Conservation (phyloP, 2,797 vertebrate species). For the Bradypodion ventrale region DNA sequence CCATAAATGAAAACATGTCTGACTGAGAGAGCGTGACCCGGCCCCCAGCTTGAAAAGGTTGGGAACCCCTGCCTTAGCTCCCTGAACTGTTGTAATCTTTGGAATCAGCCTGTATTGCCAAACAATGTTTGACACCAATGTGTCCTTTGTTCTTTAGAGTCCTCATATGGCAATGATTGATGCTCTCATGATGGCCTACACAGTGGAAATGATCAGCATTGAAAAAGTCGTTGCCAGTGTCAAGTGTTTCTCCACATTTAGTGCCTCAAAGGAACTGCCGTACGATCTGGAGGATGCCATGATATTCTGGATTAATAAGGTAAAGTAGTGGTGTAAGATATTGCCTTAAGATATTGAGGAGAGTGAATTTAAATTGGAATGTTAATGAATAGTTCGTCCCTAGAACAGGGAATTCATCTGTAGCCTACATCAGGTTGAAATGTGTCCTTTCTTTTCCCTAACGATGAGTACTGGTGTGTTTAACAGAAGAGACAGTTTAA, state of each 20-base stretch:
- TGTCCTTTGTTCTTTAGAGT: slow-evolving; percentile 76
- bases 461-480: not conserved
- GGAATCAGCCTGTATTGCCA: not conserved
- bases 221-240: slow-evolving; percentile 97
- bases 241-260: slow-evolving; percentile 97
- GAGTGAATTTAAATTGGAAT: not conserved
- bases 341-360: not conserved
- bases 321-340: slow-evolving; percentile 47
- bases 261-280: slow-evolving; percentile 95
- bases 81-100: not conserved
- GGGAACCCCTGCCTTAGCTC: too few relatives aligned
- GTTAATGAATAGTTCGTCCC: not conserved
- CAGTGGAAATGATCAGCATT: slow-evolving; percentile 99
- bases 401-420: not conserved
- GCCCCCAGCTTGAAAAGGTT: too few relatives aligned
- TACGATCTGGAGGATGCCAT: slow-evolving; percentile 98
- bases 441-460: not conserved
- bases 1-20: too few relatives aligned
- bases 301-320: slow-evolving; percentile 99
- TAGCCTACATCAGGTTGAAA: not conserved
- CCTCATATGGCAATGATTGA: slow-evolving; percentile 98
- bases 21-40: too few relatives aligned
- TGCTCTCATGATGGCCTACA: slow-evolving; percentile 98
- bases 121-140: not conserved
- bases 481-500: not conserved